Evolutionary conservation across 2,113 vertebrate species (phyloP).

Genomic region (Oncorhynchus mykiss): DNA sequence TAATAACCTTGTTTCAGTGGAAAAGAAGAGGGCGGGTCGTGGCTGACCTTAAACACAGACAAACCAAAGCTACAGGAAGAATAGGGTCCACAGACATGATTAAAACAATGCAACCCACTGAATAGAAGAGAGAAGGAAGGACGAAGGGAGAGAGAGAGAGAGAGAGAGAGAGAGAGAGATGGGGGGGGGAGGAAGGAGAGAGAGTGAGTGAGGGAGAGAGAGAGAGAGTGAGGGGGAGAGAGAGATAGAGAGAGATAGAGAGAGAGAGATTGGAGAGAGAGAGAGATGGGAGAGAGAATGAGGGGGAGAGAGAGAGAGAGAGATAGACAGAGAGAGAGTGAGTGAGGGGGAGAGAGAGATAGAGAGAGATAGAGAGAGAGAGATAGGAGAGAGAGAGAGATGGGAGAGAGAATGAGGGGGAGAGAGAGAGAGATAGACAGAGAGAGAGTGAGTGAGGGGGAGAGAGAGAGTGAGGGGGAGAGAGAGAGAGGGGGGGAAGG

Average conservation of each 20-base stretch:
- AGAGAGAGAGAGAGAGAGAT: neutral
- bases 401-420: too few relatives aligned
- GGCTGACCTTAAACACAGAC: neutral
- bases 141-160: neutral
- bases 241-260: too few relatives aligned
- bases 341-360: too few relatives aligned
- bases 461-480: too few relatives aligned
- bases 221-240: too few relatives aligned
- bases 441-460: too few relatives aligned
- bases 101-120: constrained; percentile 2
- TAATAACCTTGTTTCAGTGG: too few relatives aligned
- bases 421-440: neutral
- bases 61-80: neutral
- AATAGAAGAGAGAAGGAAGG: neutral
- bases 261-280: neutral
- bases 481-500: too few relatives aligned
- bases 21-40: neutral
- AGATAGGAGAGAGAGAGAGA: too few relatives aligned
- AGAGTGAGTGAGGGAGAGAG: too few relatives aligned
- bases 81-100: constrained; percentile 1
- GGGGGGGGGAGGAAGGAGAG: fast-evolving
- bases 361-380: too few relatives aligned
- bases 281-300: neutral
- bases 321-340: too few relatives aligned
- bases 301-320: neutral